Base-by-base conservation (phyloP, 2,888 invertebrate species). In the Baccha elongata region DNA sequence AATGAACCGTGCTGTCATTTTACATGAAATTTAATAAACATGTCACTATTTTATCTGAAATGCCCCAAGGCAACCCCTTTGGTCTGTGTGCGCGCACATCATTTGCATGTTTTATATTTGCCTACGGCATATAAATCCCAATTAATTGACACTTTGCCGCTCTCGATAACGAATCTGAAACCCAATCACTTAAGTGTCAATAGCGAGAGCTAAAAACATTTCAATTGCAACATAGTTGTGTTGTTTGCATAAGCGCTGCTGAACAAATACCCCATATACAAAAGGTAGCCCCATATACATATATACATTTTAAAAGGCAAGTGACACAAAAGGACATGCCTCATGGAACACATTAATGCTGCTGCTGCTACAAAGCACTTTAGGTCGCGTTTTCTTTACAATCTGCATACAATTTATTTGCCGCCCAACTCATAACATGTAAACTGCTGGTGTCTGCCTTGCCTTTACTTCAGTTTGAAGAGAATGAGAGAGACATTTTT, bases 171-270 rank as follows among this genome's bases (percentile, higher is more conserved):
- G 32, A 48, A 68, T 75, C 64, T 67, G 29, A 62, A 62, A 53
- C 62, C 75, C 75, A 76, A 67, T 72, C 76, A 76, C 62, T 81
- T 76, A 48, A 71, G 62, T 81, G 81, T 81, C 76, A 76, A 76
- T 81, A 67, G 76, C 48, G 15, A 46, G 19, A 60, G 17, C 50
- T 42, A 53, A 72, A 40, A 81, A 76, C 60, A 67, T 62, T 81
- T 81, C 58, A 67, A 71, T 71, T 75, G 71, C 81, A 71, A 53
- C 69, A 48, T 8, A 55, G 55, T 32, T 48, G 48, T 37, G 35
- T 42, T 13, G n/a, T n/a, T 6, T 44, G 29, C 21, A 32, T n/a
- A n/a, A n/a, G 13, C 37, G 5, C n/a, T 23, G n/a, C 23, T n/a
- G 1, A 32, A 2, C 52, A 29, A 35, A 21, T 11, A 10, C 1